Conservation (phyloP, 2,888 invertebrate genomes). For the Margaritifera margaritifera region DNA sequence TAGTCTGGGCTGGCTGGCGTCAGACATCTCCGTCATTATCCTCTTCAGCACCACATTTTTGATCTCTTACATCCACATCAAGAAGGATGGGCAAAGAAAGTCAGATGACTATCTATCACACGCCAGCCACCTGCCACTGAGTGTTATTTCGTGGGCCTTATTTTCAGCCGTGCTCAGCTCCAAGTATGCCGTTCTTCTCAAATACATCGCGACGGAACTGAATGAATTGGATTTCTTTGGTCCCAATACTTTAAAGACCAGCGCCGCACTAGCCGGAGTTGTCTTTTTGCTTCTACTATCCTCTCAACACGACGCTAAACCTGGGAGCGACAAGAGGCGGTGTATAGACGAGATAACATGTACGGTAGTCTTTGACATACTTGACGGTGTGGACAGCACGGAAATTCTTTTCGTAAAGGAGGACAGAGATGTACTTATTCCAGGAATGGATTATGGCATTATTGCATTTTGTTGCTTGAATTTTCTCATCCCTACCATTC, state of each 20-base stretch:
- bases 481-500: constrained; percentile 76
- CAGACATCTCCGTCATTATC: constrained; percentile 71
- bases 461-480: constrained; percentile 75
- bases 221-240: constrained; percentile 73
- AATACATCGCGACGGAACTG: constrained; percentile 62
- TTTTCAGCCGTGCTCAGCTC: constrained; percentile 75
- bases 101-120: neutral
- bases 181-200: constrained; percentile 75
- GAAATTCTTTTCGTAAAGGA: constrained; percentile 73
- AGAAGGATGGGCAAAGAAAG: constrained; percentile 12
- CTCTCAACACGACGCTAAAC: constrained; percentile 75
- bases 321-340: constrained; percentile 73
- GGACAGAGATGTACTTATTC: constrained; percentile 44
- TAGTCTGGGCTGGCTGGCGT: constrained; percentile 72
- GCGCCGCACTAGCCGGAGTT: constrained; percentile 74
- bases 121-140: constrained; percentile 53
- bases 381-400: constrained; percentile 77
- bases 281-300: constrained; percentile 76
- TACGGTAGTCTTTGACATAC: constrained; percentile 76
- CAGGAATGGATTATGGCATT: constrained; percentile 73
- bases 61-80: constrained; percentile 17
- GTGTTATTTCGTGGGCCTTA: constrained; percentile 76
- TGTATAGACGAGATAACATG: constrained; percentile 75
- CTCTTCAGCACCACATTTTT: constrained; percentile 63
- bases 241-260: constrained; percentile 66